Evolutionary conservation across 2,797 vertebrate genomes (phyloP).

Genomic region (Carapus acus): DNA sequence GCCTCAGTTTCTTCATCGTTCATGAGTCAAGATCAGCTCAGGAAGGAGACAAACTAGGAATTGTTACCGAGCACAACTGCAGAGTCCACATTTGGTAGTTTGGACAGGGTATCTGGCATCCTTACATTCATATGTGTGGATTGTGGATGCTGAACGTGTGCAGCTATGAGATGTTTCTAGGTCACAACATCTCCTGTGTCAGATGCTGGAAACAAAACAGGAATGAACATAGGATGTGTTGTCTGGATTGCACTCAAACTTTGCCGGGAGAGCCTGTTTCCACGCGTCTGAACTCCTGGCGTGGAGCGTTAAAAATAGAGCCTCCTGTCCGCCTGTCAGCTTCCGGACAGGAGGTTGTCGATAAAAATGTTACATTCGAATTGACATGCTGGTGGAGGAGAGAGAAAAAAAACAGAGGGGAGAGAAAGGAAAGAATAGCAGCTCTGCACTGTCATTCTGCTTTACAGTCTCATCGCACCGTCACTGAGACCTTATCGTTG

Average conservation of each 20-base stretch:
- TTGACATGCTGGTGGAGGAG: conserved; percentile 58
- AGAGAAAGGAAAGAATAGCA: too few species aligned
- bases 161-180: conserved; percentile 61
- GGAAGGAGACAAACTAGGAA: neutral
- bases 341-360: conserved; percentile 45
- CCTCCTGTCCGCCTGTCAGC: conserved; percentile 46
- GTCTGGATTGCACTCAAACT: conserved; percentile 39
- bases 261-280: conserved; percentile 60
- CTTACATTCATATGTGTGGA: conserved; percentile 37
- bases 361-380: conserved; percentile 66
- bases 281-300: conserved; percentile 46
- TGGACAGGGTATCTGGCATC: conserved; percentile 17
- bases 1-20: neutral
- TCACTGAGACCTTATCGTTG: conserved; percentile 44
- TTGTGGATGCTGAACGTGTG: conserved; percentile 25
- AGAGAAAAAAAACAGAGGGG: too few species aligned
- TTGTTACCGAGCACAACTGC: conserved; percentile 13
- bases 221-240: too few species aligned
- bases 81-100: conserved; percentile 34
- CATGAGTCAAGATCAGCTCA: neutral
- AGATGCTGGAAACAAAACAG: too few species aligned
- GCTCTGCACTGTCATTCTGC: conserved; percentile 58
- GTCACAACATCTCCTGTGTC: conserved; percentile 62
- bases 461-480: conserved; percentile 48
- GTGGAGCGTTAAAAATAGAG: conserved; percentile 49